Evolutionary conservation across 2,113 vertebrate species (phyloP).

Genomic region (Ptyas mucosa): DNA sequence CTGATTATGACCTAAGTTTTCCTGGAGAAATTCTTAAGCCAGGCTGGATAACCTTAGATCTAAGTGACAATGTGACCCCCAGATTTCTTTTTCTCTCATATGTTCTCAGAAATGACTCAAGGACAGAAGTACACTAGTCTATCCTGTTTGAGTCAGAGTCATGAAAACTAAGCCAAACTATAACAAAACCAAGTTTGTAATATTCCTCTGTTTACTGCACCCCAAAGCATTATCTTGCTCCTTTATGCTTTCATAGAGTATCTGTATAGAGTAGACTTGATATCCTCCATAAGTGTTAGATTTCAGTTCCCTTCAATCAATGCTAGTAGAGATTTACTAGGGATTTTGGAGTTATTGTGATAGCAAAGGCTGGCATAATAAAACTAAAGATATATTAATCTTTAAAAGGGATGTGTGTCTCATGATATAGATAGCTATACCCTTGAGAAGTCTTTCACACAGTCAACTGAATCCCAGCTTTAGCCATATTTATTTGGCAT

Average conservation of each 20-base stretch:
- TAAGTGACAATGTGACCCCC: not conserved
- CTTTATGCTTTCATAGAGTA: not conserved
- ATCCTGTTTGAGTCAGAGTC: not conserved
- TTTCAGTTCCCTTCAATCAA: not conserved
- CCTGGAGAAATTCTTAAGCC: not conserved
- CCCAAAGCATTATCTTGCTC: not conserved
- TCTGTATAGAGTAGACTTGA: not conserved
- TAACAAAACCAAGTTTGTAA: not conserved
- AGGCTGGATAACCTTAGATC: not conserved
- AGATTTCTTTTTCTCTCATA: not conserved
- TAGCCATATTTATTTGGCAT: not conserved
- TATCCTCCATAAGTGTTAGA: not conserved
- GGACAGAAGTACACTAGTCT: not conserved
- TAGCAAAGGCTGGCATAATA: not conserved
- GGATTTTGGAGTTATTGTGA: not conserved
- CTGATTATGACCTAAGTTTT: not conserved
- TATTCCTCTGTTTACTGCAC: not conserved
- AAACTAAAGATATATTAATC: not conserved
- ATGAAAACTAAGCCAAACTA: not conserved
- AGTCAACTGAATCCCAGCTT: not conserved
- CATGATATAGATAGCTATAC: not conserved
- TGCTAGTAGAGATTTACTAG: not conserved
- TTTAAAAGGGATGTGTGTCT: not conserved
- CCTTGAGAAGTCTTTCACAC: not conserved
- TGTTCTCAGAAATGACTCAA: not conserved